Percentiles rank a stretch among this genome's conserved stretches.
Evolutionary conservation across 2,797 vertebrate genomes (phyloP).

Genomic region (Limnodromus scolopaceus): DNA sequence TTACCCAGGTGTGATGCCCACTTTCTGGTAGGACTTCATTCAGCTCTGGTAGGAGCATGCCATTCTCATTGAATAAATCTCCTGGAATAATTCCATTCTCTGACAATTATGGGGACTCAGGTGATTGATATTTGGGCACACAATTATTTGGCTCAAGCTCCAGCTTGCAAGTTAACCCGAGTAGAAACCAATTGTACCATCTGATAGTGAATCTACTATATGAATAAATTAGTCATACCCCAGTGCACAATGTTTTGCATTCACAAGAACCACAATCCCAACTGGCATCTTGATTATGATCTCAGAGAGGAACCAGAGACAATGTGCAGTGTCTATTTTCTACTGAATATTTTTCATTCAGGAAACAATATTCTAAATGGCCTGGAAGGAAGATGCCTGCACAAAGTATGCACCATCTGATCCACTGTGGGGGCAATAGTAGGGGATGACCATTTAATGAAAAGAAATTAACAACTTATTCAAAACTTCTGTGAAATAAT

Average conservation of each 20-base stretch:
- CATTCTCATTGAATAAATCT: background rate
- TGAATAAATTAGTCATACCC: background rate
- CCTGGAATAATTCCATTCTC: background rate
- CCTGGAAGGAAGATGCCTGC: background rate
- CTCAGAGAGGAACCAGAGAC: background rate
- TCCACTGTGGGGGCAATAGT: fast-evolving
- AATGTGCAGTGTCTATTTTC: background rate
- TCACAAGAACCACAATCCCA: background rate
- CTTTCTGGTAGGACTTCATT: background rate
- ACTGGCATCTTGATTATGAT: background rate
- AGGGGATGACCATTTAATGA: background rate
- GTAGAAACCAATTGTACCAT: background rate
- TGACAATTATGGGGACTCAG: background rate
- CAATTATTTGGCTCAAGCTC: background rate
- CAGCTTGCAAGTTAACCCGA: background rate
- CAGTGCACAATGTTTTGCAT: background rate
- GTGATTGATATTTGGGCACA: background rate
- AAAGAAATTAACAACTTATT: background rate
- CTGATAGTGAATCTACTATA: background rate
- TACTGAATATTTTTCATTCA: background rate
- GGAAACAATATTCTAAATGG: background rate
- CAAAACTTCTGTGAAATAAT: background rate
- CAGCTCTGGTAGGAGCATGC: background rate
- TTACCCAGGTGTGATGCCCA: background rate
- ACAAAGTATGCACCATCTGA: background rate